Evolutionary conservation across 92 coral and sea anemone genomes (phyloP), one percentile per base, ranked within the genome.

Genomic region (Isaurus tuberculatus): DNA sequence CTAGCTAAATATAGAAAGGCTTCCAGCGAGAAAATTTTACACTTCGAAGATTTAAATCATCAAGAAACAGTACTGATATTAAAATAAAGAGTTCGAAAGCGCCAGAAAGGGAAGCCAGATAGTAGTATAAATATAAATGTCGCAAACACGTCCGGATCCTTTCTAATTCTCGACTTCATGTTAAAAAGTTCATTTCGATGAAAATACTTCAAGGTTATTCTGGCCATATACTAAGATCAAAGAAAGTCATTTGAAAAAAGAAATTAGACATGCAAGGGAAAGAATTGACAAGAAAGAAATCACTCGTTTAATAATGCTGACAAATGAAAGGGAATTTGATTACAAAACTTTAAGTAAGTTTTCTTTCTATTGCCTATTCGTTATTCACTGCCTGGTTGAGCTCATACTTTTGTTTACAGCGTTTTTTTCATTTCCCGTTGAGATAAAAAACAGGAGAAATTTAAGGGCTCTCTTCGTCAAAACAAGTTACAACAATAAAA

Each of bases 381-480:
- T 57, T n/a, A 31, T 25, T 37, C 22, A 17, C 31, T 20, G 11
- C 55, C 22, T 23, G 28, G 44, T 40, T 22, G 8, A 49, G 22
- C 43, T 22, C 9, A 0, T 61, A 57, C 55, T 33, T 57, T 44
- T 77, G 70, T 34, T 77, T 57, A 77, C 68, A 15, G 34, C 69
- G 34, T 57, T 34, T 77, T 77, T 58, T 77, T 32, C 68, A 77
- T 77, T 77, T 77, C 82, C 82, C 82, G 82, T 77, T 31, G 70
- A 22, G 82, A 77, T 77, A 22, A 77, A 77, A 77, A 77, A 77
- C 82, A 77, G 69, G 82, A 67, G 82, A 77, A 58, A 77, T 57
- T 77, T 77, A 67, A 60, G 55, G 70, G 82, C 23, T 77, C 51
- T 37, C 27, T 77, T 77, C 64, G 82, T 65, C 82, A 77, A 77